A percentile compares a stretch with the other conserved stretches of the same genome.
Conservation (phyloP, 2,797 vertebrate genomes). For the Heliangelus exortis region DNA sequence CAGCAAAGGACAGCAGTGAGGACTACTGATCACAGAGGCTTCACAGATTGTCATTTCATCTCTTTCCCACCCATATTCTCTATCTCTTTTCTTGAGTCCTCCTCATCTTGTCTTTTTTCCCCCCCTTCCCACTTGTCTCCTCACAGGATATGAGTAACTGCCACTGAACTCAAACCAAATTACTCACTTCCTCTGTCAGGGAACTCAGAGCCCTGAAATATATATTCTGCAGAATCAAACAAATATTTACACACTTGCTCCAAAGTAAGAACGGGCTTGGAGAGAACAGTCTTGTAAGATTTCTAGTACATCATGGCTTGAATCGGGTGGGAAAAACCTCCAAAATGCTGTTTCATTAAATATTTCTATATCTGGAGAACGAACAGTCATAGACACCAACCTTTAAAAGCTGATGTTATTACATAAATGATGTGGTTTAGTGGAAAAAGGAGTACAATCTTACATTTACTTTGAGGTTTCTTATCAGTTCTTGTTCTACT, state of each 20-base stretch:
- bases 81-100: not conserved
- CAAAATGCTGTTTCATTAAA: not conserved
- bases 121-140: slow-evolving; percentile 13
- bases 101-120: not conserved
- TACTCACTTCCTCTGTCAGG: slow-evolving; percentile 58
- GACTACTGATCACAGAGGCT: not conserved
- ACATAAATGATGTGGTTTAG: not conserved
- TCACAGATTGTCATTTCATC: not conserved
- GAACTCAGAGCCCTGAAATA: not conserved
- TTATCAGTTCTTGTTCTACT: not conserved
- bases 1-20: not conserved
- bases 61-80: not conserved
- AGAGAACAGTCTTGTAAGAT: not conserved
- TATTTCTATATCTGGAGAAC: not conserved
- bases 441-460: not conserved
- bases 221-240: not conserved
- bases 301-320: not conserved
- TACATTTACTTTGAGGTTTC: not conserved
- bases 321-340: not conserved
- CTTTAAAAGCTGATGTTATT: not conserved
- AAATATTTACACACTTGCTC: not conserved
- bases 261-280: not conserved
- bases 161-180: slow-evolving; percentile 8
- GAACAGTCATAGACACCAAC: not conserved
- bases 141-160: slow-evolving; percentile 67